Conservation (phyloP, 2,113 vertebrate genomes). For the Nyctereutes procyonoides region DNA sequence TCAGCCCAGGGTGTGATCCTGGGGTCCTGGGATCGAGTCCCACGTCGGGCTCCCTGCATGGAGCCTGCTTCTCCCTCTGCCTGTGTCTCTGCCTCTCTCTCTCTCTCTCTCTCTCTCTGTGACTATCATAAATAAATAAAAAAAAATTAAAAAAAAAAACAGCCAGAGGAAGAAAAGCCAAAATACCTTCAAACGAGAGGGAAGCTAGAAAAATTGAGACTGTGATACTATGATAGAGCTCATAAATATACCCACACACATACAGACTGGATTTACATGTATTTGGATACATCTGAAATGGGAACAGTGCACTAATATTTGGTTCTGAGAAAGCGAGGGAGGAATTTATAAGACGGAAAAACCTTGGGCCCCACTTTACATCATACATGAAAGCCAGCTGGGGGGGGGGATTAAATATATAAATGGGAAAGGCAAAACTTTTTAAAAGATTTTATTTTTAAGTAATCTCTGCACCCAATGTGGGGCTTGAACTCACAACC, state of each 20-base stretch:
- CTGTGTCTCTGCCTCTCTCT: too few species aligned
- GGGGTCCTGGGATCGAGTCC: too few species aligned
- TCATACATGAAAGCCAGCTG: background rate
- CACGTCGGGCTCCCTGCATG: too few species aligned
- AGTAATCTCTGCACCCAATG: background rate
- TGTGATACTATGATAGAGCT: background rate
- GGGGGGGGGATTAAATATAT: background rate
- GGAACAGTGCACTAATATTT: background rate
- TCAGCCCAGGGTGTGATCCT: too few species aligned
- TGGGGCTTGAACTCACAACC: background rate
- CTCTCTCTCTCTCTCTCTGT: too few species aligned
- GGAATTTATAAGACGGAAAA: background rate
- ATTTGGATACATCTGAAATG: background rate
- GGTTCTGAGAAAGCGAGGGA: background rate
- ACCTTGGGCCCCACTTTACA: background rate
- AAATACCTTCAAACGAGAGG: background rate
- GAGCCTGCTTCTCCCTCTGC: too few species aligned
- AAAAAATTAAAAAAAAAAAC: background rate
- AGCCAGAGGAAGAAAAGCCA: background rate
- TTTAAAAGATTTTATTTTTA: background rate
- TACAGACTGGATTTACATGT: background rate
- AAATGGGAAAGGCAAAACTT: background rate
- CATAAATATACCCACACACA: background rate
- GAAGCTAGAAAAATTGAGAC: background rate
- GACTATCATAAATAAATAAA: too few species aligned